phyloP scores from a whole-genome alignment of 2,113 vertebrate species.

The Cheirogaleus medius region DNA sequence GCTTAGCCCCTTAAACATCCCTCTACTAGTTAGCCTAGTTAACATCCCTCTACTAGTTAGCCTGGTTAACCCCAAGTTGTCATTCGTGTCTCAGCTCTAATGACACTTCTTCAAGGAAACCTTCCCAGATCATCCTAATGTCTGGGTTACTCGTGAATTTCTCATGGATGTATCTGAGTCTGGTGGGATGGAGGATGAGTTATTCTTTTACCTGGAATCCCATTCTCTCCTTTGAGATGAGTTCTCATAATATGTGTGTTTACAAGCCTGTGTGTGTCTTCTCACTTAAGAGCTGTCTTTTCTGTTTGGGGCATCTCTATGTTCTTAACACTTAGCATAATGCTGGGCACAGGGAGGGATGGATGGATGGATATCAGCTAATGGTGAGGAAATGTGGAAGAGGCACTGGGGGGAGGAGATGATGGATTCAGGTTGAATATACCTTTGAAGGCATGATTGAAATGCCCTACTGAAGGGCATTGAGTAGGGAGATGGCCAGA shows the following conservation, averaged over 20 bases:
- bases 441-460: too few species aligned
- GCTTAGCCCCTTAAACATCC: neutral
- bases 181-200: neutral
- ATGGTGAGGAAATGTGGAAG: neutral
- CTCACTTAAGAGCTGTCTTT: neutral
- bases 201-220: neutral
- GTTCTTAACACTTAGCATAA: neutral
- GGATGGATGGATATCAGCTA: neutral
- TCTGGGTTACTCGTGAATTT: neutral
- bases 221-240: neutral
- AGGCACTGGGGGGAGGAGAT: neutral
- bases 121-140: neutral
- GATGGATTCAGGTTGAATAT: neutral
- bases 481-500: neutral
- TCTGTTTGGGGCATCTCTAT: neutral
- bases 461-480: accelerated
- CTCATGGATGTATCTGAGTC: neutral
- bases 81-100: neutral
- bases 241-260: neutral
- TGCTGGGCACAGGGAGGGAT: neutral
- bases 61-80: neutral
- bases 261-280: neutral
- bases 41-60: too few species aligned
- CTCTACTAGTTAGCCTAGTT: neutral
- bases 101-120: neutral